Evolutionary conservation across 1,140 invertebrate genomes (phyloP).

Genomic region (Papilio polytes): DNA sequence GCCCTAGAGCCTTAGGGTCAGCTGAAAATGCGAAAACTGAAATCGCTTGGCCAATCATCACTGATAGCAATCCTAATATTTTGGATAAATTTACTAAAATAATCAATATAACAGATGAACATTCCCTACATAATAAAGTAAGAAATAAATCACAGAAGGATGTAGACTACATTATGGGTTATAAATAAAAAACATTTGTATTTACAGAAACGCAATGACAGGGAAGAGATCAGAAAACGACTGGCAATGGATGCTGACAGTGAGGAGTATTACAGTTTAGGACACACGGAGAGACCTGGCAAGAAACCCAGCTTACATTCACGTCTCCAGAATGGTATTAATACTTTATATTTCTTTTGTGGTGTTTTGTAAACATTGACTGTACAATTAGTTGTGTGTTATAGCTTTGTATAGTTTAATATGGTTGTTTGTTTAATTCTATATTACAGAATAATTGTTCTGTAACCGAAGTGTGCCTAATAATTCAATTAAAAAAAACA

Average conservation of each 20-base stretch:
- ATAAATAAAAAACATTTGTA: conserved; percentile 2
- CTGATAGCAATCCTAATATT: conserved; percentile 83
- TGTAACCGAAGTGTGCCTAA: neutral
- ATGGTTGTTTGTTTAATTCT: conserved; percentile 1
- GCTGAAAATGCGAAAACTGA: conserved; percentile 75
- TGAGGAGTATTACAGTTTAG: conserved; percentile 88
- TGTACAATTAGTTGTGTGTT: neutral
- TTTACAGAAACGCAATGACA: conserved; percentile 93
- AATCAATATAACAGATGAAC: conserved; percentile 83
- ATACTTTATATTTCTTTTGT: conserved; percentile 16
- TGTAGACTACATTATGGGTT: conserved; percentile 47
- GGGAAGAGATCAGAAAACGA: conserved; percentile 95
- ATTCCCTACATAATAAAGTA: conserved; percentile 71
- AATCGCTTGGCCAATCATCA: conserved; percentile 71
- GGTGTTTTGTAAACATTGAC: conserved; percentile 5
- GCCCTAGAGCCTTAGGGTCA: conserved; percentile 69
- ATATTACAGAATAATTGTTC: neutral
- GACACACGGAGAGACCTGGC: conserved; percentile 85
- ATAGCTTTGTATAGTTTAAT: neutral
- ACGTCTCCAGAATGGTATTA: conserved; percentile 91
- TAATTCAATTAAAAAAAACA: neutral
- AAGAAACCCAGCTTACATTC: conserved; percentile 95
- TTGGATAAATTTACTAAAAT: conserved; percentile 88
- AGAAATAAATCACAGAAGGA: conserved; percentile 43
- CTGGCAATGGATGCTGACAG: conserved; percentile 94